phyloP scores from a whole-genome alignment of 2,888 invertebrate genomes.

The Caenorhabditis imperialis region DNA sequence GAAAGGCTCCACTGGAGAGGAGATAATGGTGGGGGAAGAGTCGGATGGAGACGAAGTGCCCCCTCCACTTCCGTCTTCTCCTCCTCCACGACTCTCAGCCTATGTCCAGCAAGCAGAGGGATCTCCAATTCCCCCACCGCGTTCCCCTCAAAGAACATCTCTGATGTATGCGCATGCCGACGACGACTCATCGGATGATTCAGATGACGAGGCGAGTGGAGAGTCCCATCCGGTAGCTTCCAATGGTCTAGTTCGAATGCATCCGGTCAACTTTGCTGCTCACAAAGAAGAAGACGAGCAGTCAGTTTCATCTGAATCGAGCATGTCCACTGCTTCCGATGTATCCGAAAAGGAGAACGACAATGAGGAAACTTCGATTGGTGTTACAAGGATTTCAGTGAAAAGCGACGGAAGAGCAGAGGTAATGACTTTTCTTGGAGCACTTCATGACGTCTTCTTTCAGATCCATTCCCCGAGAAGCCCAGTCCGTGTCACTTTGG shows the following conservation, averaged over 20 bases:
- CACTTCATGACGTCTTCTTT: slow-evolving; percentile 4
- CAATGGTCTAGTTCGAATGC: slow-evolving; percentile 39
- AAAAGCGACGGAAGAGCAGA: slow-evolving; percentile 53
- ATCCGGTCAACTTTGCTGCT: slow-evolving; percentile 46
- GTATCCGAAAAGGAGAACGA: slow-evolving; percentile 28
- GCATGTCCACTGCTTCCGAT: slow-evolving; percentile 19
- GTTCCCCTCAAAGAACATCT: slow-evolving; percentile 32
- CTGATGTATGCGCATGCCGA: slow-evolving; percentile 48
- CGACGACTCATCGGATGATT: slow-evolving; percentile 25
- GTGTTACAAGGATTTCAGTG: slow-evolving; percentile 48
- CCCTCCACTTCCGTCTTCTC: slow-evolving; percentile 41
- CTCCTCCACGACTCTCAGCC: slow-evolving; percentile 23
- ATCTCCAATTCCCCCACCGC: slow-evolving; percentile 47
- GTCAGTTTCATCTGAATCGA: slow-evolving; percentile 20
- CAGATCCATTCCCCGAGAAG: slow-evolving; percentile 53
- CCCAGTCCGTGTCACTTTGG: slow-evolving; percentile 41
- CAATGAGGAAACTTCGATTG: slow-evolving; percentile 21
- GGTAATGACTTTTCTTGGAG: slow-evolving; percentile 10
- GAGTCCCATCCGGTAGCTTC: slow-evolving; percentile 22
- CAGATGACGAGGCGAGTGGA: slow-evolving; percentile 36
- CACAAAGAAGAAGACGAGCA: slow-evolving; percentile 20
- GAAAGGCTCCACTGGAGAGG: slow-evolving; percentile 29
- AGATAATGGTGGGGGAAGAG: background rate
- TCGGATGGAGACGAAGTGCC: slow-evolving; percentile 24
- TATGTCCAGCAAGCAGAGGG: slow-evolving; percentile 15